Evolutionary conservation across 2,797 vertebrate genomes (phyloP).

Genomic region (Cossypha caffra): DNA sequence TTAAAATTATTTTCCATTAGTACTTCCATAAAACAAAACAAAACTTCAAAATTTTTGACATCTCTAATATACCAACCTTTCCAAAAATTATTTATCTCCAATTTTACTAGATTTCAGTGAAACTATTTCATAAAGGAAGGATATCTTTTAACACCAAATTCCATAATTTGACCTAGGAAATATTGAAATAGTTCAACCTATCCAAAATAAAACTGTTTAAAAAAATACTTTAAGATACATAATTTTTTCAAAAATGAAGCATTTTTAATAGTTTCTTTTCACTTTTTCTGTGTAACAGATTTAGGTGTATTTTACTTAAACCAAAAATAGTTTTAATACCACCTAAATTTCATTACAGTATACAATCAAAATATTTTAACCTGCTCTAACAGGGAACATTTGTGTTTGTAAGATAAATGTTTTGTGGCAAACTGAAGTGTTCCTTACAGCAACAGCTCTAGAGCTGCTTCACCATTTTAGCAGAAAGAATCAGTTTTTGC

Average conservation of each 20-base stretch:
- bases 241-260: not conserved
- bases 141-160: not conserved
- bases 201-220: not conserved
- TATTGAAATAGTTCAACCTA: not conserved
- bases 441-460: not conserved
- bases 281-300: not conserved
- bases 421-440: not conserved
- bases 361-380: not conserved
- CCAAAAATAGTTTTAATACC: not conserved
- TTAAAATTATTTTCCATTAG: not conserved
- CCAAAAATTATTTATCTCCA: not conserved
- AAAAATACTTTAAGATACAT: not conserved
- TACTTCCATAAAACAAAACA: not conserved
- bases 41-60: not conserved
- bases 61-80: not conserved
- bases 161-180: not conserved
- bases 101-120: not conserved
- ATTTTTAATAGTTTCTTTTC: not conserved
- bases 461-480: slow-evolving; percentile 1
- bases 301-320: not conserved
- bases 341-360: not conserved
- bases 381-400: not conserved
- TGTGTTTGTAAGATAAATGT: slow-evolving; percentile 9
- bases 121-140: not conserved
- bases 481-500: slow-evolving; percentile 6